phyloP scores from a whole-genome alignment of 2,113 vertebrate genomes.

The Ceyx melanurus region DNA sequence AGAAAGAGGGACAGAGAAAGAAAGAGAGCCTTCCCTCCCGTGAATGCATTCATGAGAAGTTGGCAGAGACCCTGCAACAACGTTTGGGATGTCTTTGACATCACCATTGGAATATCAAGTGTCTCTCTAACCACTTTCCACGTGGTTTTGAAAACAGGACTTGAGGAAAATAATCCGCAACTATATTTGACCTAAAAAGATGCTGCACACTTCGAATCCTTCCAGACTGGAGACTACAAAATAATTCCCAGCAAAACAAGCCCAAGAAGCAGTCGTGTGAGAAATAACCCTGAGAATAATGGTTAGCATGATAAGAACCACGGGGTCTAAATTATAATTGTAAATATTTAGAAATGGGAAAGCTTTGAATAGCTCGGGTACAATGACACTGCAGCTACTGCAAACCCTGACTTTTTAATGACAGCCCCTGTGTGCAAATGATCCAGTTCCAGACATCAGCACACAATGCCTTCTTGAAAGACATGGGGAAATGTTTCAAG shows the following conservation, averaged over 20 bases:
- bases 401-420: neutral
- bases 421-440: neutral
- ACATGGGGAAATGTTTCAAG: neutral
- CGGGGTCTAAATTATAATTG: neutral
- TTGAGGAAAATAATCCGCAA: neutral
- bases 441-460: constrained; percentile 8
- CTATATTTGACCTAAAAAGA: neutral
- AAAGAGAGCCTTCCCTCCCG: neutral
- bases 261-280: neutral
- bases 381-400: neutral
- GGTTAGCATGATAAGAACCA: neutral
- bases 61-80: neutral
- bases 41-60: constrained; percentile 1
- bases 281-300: constrained; percentile 3
- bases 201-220: neutral
- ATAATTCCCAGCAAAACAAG: neutral
- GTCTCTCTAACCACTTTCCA: neutral
- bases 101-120: neutral
- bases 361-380: neutral
- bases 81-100: neutral
- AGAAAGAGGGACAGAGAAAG: constrained; percentile 3
- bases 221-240: neutral
- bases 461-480: constrained; percentile 1
- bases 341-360: neutral
- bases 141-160: neutral